Conservation (phyloP, 2,888 invertebrate genomes). For the Macrophya annulata region DNA sequence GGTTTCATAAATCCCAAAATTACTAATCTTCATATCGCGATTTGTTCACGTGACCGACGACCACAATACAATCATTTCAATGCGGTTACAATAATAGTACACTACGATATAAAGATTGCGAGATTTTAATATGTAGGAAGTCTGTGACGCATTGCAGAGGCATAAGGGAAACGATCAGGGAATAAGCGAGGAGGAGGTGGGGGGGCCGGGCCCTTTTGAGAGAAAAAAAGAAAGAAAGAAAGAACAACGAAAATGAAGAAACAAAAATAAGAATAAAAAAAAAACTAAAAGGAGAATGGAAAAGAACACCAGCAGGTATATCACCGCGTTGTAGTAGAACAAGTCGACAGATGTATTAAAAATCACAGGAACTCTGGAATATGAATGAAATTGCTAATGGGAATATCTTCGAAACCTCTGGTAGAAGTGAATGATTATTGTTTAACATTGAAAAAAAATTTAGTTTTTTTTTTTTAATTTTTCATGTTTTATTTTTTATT, state of each 20-base stretch:
- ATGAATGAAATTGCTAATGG: neutral
- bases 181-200: neutral
- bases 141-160: neutral
- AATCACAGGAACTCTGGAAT: no score
- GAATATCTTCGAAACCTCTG: no score
- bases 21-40: neutral
- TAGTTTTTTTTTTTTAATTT: no score
- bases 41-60: neutral
- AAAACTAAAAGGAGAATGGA: neutral
- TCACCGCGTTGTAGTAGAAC: neutral
- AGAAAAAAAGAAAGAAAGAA: neutral
- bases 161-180: neutral
- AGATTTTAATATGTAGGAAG: neutral
- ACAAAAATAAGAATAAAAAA: neutral
- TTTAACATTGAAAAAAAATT: no score
- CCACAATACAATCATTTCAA: slow-evolving; percentile 27
- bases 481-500: neutral
- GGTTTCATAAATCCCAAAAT: neutral
- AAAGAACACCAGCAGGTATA: neutral
- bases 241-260: neutral
- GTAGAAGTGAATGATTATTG: neutral
- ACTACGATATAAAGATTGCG: neutral
- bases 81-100: slow-evolving; percentile 20
- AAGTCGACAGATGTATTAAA: no score
- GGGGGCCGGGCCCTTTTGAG: neutral